Base-by-base conservation (phyloP, 2,888 invertebrate genomes). In the Cryptocheilus praepositus region DNA sequence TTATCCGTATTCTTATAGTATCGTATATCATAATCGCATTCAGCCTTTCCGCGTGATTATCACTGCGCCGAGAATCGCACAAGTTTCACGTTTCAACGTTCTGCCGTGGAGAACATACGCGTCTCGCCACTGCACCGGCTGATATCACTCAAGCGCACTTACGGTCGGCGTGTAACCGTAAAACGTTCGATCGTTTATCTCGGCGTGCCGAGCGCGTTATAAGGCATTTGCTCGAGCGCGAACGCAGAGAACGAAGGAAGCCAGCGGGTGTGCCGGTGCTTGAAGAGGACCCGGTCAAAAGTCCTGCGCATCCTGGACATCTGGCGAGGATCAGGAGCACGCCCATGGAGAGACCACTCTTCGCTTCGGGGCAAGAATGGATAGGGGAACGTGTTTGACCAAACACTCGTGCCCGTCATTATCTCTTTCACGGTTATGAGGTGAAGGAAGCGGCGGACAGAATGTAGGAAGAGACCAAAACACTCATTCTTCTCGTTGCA, bases 401-500 rank as follows among this genome's bases (percentile, higher is more conserved):
- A 67, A 67, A 68, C 76, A 63, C 64, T 76, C 46, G 16, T n/a
- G 28, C 75, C 70, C 77, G 81, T 85, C 82, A 83, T 85, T 85
- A 85, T 85, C 79, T 79, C 64, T 67, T 79, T 73, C 46, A 70
- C 61, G 55, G 61, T 57, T 7, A 57, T 66, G 63, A 28, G 67
- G 59, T 51, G 28, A 52, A 19, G 36, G 54, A 54, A 15, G 54
- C 54, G 60, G n/a, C 19, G 8, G 51, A 18, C 36, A 19, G 70
- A 51, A 56, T 64, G 69, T 13, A 44, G 44, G 21, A 57, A 18
- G 15, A 45, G 81, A 80, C 82, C 83, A 84, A 86, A 86, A 86
- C 85, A 86, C 66, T 79, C 67, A 83, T 85, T 86, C 82, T 84
- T 81, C 73, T 64, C 36, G 36, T 25, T 25, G 36, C 36, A 55